Percentiles rank a stretch among this genome's conserved stretches.
Evolutionary conservation across 1,140 invertebrate species (phyloP).

Genomic region (Berghia stephanieae): DNA sequence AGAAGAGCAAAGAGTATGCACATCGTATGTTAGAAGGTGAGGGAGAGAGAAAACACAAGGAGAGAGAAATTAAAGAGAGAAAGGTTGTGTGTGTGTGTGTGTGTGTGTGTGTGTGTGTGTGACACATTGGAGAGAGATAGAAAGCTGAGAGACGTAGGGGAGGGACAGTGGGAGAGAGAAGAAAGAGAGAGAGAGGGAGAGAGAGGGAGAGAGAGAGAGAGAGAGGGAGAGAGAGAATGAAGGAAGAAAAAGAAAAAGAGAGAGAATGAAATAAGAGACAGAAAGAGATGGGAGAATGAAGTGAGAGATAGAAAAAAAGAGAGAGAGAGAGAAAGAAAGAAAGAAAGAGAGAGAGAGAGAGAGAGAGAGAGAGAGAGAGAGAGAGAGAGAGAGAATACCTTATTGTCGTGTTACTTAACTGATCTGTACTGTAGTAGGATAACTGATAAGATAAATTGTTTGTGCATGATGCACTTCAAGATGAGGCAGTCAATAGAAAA

Average conservation of each 20-base stretch:
- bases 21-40: background rate
- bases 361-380: slow-evolving; percentile 19
- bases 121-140: background rate
- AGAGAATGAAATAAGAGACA: background rate
- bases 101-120: no score
- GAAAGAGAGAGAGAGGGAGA: background rate
- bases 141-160: background rate
- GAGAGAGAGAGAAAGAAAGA: slow-evolving; percentile 22
- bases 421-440: no score
- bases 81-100: no score
- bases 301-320: background rate
- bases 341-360: slow-evolving; percentile 8
- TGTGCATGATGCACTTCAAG: no score
- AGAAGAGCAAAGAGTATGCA: background rate
- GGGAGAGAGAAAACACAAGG: slow-evolving; percentile 6
- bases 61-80: background rate
- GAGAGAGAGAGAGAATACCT: background rate
- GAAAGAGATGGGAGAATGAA: background rate
- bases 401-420: no score
- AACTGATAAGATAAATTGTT: no score
- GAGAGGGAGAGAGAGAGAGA: background rate
- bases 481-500: no score
- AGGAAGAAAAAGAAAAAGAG: no score
- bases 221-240: no score
- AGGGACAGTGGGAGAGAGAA: background rate